Evolutionary conservation across 2,888 invertebrate genomes (phyloP).

Genomic region (Drosophila multiciliata): DNA sequence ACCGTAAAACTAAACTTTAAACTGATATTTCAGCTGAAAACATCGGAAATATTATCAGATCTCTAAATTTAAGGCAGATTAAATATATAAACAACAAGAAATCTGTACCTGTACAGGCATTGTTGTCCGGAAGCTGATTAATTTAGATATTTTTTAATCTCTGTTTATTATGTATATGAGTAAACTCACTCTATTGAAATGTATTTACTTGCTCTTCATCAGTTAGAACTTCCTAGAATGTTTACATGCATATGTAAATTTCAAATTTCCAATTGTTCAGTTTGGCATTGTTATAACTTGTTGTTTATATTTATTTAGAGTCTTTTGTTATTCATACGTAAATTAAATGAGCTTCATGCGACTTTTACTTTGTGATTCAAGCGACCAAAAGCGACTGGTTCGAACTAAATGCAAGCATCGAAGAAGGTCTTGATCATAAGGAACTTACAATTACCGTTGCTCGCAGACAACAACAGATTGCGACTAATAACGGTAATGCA

Average conservation of each 20-base stretch:
- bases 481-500: no score
- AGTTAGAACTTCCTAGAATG: background rate
- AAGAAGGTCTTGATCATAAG: no score
- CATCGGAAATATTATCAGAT: background rate
- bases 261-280: conserved; percentile 31
- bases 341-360: no score
- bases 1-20: background rate
- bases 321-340: no score
- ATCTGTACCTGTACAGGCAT: no score
- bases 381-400: no score
- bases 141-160: background rate
- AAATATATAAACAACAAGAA: background rate
- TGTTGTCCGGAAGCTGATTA: background rate
- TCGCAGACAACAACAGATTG: no score
- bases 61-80: background rate
- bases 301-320: no score
- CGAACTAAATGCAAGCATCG: no score
- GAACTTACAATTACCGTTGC: no score
- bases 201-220: background rate
- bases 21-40: background rate
- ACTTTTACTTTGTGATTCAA: no score
- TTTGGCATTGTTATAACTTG: conserved; percentile 5
- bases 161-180: background rate
- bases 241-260: conserved; percentile 44
- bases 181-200: background rate